phyloP scores from a whole-genome alignment of 1,140 invertebrate species.

The Heliconius hermathena region DNA sequence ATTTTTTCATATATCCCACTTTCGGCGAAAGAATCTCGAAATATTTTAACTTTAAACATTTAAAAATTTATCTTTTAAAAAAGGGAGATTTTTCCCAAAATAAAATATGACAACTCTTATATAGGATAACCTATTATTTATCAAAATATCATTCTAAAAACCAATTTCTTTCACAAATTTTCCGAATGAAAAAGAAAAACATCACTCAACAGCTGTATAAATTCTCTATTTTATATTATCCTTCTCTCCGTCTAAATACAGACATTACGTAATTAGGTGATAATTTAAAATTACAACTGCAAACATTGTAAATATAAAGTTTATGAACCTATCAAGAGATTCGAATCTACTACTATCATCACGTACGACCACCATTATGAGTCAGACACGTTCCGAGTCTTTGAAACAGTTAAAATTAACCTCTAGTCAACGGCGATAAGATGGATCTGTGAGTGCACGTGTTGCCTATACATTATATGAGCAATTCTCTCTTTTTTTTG shows the following conservation, averaged over 20 bases:
- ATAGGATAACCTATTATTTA: too few species aligned
- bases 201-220: too few species aligned
- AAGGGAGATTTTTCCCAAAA: too few species aligned
- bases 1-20: too few species aligned
- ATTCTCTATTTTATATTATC: not conserved
- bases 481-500: too few species aligned
- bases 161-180: too few species aligned
- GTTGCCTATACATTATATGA: not conserved
- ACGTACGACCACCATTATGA: not conserved
- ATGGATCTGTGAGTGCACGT: not conserved
- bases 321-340: not conserved
- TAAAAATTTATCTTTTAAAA: too few species aligned
- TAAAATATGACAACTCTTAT: too few species aligned
- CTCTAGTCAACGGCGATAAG: not conserved
- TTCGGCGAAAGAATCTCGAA: too few species aligned
- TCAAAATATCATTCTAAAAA: too few species aligned
- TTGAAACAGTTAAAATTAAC: not conserved
- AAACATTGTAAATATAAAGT: not conserved
- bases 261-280: not conserved
- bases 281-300: not conserved
- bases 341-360: not conserved
- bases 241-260: not conserved
- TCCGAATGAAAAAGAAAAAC: too few species aligned
- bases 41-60: too few species aligned
- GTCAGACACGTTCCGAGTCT: not conserved